Conservation (phyloP, 2,888 invertebrate species). For the Pristionchus exspectatus region DNA sequence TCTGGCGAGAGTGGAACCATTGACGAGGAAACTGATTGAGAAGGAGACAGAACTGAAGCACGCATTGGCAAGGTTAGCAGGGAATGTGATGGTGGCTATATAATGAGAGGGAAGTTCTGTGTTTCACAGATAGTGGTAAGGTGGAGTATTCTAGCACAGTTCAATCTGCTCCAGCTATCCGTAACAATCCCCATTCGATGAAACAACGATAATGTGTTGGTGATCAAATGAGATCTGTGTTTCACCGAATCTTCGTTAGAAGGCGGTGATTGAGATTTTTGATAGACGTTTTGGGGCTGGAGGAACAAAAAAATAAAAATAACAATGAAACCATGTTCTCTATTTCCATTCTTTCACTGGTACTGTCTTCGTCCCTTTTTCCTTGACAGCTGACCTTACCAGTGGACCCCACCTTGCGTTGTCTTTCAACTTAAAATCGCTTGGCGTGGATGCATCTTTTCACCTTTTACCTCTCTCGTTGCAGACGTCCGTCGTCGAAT, state of each 20-base stretch:
- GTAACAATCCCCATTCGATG: no score
- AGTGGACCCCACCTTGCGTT: no score
- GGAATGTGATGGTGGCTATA: not conserved
- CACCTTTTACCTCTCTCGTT: not conserved
- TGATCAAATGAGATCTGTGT: no score
- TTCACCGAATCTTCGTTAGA: not conserved
- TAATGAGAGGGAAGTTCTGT: not conserved
- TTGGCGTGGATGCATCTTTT: not conserved
- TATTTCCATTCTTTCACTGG: no score
- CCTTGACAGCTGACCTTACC: no score
- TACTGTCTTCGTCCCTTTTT: no score
- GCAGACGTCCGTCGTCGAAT: slow-evolving; percentile 21
- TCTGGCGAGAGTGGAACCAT: slow-evolving; percentile 64
- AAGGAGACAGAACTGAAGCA: slow-evolving; percentile 55
- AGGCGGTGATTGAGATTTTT: not conserved
- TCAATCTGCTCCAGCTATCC: no score
- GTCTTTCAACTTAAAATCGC: no score
- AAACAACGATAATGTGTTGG: no score
- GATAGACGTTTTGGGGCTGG: not conserved
- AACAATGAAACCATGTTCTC: no score
- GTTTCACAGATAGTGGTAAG: not conserved
- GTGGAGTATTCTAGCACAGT: no score
- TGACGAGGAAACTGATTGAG: slow-evolving; percentile 65
- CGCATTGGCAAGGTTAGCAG: not conserved
- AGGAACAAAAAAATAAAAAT: no score